Evolutionary conservation across 2,888 invertebrate species (phyloP).

Genomic region (Stenichneumon culpator): DNA sequence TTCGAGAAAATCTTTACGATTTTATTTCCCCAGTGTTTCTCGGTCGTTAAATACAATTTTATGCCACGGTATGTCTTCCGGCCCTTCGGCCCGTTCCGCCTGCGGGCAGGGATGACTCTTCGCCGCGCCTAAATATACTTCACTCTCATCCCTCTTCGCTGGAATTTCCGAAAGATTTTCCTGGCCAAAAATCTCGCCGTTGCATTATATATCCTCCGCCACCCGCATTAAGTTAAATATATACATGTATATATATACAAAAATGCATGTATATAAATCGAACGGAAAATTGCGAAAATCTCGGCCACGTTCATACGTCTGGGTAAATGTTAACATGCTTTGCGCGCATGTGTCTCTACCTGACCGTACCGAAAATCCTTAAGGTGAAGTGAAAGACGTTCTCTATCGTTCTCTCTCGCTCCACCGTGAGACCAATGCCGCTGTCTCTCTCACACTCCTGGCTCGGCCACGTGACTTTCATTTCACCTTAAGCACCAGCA

Average conservation of each 20-base stretch:
- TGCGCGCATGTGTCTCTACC: no score
- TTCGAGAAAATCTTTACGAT: background rate
- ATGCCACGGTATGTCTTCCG: background rate
- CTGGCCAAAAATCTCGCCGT: slow-evolving; percentile 10
- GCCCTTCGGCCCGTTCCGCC: slow-evolving; percentile 3
- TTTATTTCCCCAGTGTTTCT: background rate
- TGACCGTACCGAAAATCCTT: no score
- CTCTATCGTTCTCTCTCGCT: no score
- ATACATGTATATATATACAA: background rate
- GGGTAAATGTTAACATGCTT: background rate
- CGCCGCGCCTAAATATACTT: slow-evolving; percentile 57
- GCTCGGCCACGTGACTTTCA: no score
- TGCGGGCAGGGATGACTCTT: slow-evolving; percentile 10
- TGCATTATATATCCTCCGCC: slow-evolving; percentile 9
- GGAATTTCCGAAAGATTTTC: slow-evolving; percentile 54
- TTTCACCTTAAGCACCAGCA: no score
- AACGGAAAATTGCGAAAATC: background rate
- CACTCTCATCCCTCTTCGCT: slow-evolving; percentile 23
- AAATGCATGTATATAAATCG: background rate
- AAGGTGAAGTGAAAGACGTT: no score
- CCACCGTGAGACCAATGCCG: no score
- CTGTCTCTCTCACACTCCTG: no score
- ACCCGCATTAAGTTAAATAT: background rate
- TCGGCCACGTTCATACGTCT: background rate
- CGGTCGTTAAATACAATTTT: background rate